These are phyloP conservation scores for Tolypeutes matacus DNA, from an alignment of 2,797 vertebrate genomes.

Conservation along the genomic window DNA sequence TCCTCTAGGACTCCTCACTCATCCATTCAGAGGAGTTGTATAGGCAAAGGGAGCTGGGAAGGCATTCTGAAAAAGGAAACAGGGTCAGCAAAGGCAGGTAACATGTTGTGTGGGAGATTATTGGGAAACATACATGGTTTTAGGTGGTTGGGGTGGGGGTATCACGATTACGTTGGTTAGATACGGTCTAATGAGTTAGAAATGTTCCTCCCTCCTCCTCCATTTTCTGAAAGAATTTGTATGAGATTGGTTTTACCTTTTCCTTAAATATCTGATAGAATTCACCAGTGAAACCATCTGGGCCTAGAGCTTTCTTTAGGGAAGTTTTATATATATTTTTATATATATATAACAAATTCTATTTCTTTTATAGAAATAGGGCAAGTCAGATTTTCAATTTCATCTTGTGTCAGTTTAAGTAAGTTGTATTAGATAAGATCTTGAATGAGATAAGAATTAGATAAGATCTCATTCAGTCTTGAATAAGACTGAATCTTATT, in stretches of 20 bases:
- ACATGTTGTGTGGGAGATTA: neutral
- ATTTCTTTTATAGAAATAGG: constrained; percentile 39
- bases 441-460: too few species aligned
- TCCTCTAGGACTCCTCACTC: neutral
- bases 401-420: constrained; percentile 60
- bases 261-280: neutral
- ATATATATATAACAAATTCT: constrained; percentile 22
- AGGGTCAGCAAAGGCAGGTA: neutral
- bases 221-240: constrained; percentile 55
- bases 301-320: constrained; percentile 40
- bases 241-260: constrained; percentile 48
- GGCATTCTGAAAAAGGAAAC: neutral
- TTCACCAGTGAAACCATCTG: constrained; percentile 41
- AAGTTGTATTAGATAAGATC: neutral
- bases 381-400: constrained; percentile 50
- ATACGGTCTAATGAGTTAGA: neutral
- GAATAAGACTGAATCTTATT: constrained; percentile 17
- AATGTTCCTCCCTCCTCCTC: neutral
- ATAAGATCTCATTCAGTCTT: neutral
- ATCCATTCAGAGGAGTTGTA: constrained; percentile 10
- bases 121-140: neutral
- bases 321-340: neutral
- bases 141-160: neutral
- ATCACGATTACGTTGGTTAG: neutral
- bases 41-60: neutral